Evolutionary conservation across 1,140 invertebrate genomes (phyloP), one percentile per base, ranked within the genome.

Genomic region (Eubasilissa regina): DNA sequence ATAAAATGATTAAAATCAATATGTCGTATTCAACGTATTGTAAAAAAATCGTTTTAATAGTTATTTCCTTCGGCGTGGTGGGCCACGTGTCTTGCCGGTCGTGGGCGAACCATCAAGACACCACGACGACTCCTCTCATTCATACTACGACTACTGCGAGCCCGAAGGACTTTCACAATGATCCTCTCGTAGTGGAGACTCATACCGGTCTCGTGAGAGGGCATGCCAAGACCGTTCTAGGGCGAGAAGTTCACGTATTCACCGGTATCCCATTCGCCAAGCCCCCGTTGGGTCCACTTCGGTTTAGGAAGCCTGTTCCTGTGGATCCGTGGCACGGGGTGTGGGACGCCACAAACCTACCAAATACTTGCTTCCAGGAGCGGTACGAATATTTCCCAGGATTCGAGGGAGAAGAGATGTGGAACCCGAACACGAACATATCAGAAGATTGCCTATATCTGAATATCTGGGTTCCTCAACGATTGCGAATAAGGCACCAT

Each of bases 261-360:
- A 94, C 93, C n/a, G 97, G 97, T 3, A 97, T 99, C 80, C 98
- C 98, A 0, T 99, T 96, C 86, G 97, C 97, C 0, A 96, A 98
- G 86, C 96, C 97, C 0, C 98, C 97, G 0, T 85, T 95, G 15
- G 96, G 95, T 0, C 93, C 95, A 35, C 88, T 98, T 43, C 91
- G 98, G 73, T 99, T 99, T 87, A 91, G 94, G 15, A 94, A 94
- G 81, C 97, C 97, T 0, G 92, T 95, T 56, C 94, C 96, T 11
- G 91, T 94, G 48, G 94, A 96, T 79, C 93, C 93, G 0, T 99
- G 97, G 97, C 92, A 93, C 84, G 95, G 94, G 1, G 91, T 96
- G 0, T 88, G 94, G 12, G 94, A 96, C 85, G 95, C 95, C 19
- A 96, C 92, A 0, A 90, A 90, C 17, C 87, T 95, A 85, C 94